phyloP scores from a whole-genome alignment of 2,113 vertebrate genomes.

The Ptilonorhynchus violaceus region DNA sequence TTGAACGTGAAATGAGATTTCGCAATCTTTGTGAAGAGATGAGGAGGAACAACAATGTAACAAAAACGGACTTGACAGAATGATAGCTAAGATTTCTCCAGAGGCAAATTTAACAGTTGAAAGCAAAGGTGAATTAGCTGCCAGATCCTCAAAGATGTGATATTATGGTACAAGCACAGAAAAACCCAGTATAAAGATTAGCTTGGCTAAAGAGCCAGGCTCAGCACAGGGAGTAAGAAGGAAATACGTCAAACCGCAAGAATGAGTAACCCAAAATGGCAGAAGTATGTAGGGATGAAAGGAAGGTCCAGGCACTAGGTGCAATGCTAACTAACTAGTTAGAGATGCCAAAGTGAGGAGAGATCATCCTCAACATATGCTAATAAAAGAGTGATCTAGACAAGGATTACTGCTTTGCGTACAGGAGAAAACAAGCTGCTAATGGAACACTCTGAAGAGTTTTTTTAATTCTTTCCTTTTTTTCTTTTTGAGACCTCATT shows the following conservation, averaged over 20 bases:
- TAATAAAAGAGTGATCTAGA: not conserved
- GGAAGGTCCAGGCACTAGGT: not conserved
- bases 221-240: not conserved
- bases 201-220: not conserved
- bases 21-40: not conserved
- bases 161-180: not conserved
- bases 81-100: not conserved
- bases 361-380: not conserved
- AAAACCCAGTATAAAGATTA: not conserved
- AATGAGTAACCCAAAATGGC: not conserved
- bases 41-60: not conserved
- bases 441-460: not conserved
- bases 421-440: not conserved
- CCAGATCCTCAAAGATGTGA: not conserved
- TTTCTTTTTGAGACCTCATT: not conserved
- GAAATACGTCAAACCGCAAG: not conserved
- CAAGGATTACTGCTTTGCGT: not conserved
- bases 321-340: not conserved
- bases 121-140: not conserved
- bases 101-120: not conserved
- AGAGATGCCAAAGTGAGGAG: not conserved
- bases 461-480: not conserved
- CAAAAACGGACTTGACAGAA: not conserved
- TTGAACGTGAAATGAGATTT: slow-evolving; percentile 62
- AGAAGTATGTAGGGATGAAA: not conserved